Percentiles rank a stretch among this genome's conserved stretches.
These are phyloP conservation scores for Peromyscus californicus DNA, from an alignment of 2,113 vertebrate genomes.

Conservation along the genomic window DNA sequence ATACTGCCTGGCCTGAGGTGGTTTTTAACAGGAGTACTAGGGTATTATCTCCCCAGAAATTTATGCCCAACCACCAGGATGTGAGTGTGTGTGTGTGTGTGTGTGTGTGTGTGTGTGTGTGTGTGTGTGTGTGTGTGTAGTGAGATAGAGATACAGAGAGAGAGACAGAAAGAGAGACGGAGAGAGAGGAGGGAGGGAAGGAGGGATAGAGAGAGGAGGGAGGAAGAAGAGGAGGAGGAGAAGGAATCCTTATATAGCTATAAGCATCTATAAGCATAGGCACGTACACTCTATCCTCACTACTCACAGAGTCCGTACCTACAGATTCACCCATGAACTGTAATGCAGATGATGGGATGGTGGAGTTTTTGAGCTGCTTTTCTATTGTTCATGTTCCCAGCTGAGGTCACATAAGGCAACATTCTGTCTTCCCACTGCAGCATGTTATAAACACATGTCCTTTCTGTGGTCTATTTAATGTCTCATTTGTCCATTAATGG, in stretches of 20 bases:
- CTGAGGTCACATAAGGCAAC: neutral
- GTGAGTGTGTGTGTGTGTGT: neutral
- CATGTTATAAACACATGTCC: neutral
- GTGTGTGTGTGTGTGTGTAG: too few species aligned
- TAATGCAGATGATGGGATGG: neutral
- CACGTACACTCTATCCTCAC: accelerated
- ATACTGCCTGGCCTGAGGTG: neutral
- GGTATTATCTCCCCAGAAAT: accelerated
- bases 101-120: too few species aligned
- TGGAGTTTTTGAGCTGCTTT: neutral
- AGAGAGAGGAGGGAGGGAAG: neutral
- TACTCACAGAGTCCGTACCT: neutral
- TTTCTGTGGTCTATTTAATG: neutral
- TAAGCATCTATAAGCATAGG: too few species aligned
- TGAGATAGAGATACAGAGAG: neutral
- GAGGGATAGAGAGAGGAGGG: neutral
- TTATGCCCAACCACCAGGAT: too few species aligned
- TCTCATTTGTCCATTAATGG: neutral
- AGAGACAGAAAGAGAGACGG: neutral
- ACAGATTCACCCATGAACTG: neutral
- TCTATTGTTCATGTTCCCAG: neutral
- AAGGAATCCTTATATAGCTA: neutral
- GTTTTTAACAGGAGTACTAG: neutral
- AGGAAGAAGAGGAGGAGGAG: neutral
- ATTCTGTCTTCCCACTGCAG: neutral